Evolutionary conservation across 2,797 vertebrate genomes (phyloP).

Genomic region (Gobionotothen gibberifrons): DNA sequence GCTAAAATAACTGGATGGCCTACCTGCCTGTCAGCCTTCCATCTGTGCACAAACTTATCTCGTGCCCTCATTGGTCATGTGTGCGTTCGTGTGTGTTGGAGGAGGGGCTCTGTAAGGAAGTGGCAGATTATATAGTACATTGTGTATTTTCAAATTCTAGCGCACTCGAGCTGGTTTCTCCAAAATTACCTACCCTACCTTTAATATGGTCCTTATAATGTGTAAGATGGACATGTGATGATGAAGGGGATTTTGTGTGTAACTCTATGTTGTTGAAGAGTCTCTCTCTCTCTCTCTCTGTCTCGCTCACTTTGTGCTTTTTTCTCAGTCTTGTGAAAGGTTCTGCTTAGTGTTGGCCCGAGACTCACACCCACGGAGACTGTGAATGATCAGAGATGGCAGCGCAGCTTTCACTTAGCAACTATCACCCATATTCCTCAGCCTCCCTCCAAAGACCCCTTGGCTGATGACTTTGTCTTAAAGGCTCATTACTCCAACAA

Average conservation of each 20-base stretch:
- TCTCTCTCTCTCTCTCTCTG: conserved; percentile 5
- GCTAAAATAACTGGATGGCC: too few relatives aligned
- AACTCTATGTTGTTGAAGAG: conserved; percentile 32
- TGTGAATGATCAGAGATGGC: conserved; percentile 69
- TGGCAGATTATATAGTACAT: too few relatives aligned
- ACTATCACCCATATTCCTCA: too few relatives aligned
- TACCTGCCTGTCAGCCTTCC: too few relatives aligned
- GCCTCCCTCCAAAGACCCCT: too few relatives aligned
- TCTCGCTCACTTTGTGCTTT: conserved; percentile 31
- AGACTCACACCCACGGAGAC: conserved; percentile 72
- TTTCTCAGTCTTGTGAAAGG: conserved; percentile 68
- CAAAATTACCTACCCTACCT: too few relatives aligned
- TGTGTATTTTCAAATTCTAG: too few relatives aligned
- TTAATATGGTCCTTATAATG: conserved; percentile 18
- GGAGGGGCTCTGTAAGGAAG: too few relatives aligned
- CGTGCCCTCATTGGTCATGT: too few relatives aligned
- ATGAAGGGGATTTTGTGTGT: conserved; percentile 37
- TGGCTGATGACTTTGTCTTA: conserved; percentile 24
- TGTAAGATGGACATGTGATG: conserved; percentile 35
- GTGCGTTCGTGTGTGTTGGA: too few relatives aligned
- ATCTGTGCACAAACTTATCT: too few relatives aligned
- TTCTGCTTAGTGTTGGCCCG: conserved; percentile 70
- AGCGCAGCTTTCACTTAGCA: conserved; percentile 77
- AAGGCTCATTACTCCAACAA: background rate
- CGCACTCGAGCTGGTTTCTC: too few relatives aligned